Percentiles rank a stretch among this genome's conserved stretches.
Evolutionary conservation across 2,797 vertebrate genomes (phyloP).

Genomic region (Poeciliopsis turneri): DNA sequence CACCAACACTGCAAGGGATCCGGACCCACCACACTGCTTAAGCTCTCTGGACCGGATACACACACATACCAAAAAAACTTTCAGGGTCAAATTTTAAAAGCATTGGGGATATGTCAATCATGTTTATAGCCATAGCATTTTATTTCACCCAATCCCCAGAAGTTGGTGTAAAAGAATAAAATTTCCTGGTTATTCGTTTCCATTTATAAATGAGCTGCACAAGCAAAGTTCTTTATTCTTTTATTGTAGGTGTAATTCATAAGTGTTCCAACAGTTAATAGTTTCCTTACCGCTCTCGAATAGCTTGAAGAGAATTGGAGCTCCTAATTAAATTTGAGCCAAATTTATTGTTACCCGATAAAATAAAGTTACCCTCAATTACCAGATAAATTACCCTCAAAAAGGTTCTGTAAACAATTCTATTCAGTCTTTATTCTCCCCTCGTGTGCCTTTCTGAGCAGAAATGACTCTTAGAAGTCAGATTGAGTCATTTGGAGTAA

Average conservation of each 20-base stretch:
- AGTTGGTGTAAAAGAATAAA: constrained; percentile 41
- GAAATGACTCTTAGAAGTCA: constrained; percentile 44
- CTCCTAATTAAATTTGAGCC: constrained; percentile 62
- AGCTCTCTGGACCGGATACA: not conserved
- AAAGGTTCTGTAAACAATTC: constrained; percentile 60
- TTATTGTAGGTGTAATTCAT: constrained; percentile 62
- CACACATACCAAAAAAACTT: not conserved
- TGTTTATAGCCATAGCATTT: constrained; percentile 31
- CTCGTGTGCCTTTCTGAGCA: constrained; percentile 39
- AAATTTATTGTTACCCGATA: constrained; percentile 48
- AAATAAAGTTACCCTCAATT: constrained; percentile 57
- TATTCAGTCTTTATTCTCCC: constrained; percentile 55
- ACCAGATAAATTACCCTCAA: constrained; percentile 45
- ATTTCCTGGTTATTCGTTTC: constrained; percentile 56
- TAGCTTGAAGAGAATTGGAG: constrained; percentile 52
- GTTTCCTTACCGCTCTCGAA: constrained; percentile 56
- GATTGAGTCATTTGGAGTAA: constrained; percentile 56
- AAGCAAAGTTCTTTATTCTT: constrained; percentile 62
- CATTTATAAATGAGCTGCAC: constrained; percentile 61
- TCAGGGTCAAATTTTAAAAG: not conserved
- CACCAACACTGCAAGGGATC: not conserved
- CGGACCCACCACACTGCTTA: not conserved
- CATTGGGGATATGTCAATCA: constrained; percentile 10
- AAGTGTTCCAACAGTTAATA: constrained; percentile 61
- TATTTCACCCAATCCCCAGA: constrained; percentile 5